Conservation (phyloP, 2,797 vertebrate genomes). For the Acomys russatus region DNA sequence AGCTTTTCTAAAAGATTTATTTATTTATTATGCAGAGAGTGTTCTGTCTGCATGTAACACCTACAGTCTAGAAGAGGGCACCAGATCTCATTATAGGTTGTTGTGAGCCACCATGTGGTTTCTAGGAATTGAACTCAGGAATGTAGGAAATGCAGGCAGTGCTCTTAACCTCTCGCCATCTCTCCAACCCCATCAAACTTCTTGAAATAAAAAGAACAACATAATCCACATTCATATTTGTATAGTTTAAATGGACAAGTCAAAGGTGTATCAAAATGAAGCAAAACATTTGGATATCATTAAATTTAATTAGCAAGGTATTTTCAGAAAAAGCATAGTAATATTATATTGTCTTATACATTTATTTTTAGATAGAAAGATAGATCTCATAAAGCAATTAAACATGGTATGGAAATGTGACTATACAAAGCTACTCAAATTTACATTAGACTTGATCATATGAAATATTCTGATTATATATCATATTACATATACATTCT, state of each 20-base stretch:
- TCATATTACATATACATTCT: not conserved
- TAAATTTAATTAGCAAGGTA: not conserved
- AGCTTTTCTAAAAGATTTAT: not conserved
- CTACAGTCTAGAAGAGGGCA: too few relatives aligned
- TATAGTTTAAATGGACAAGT: not conserved
- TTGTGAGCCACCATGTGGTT: too few relatives aligned
- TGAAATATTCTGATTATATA: not conserved
- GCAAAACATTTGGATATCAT: not conserved
- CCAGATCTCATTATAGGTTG: too few relatives aligned
- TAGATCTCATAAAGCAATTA: not conserved
- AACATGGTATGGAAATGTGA: not conserved
- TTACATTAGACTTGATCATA: too few relatives aligned
- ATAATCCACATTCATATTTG: not conserved
- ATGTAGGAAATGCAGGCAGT: too few relatives aligned
- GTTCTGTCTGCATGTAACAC: too few relatives aligned
- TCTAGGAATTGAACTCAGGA: too few relatives aligned
- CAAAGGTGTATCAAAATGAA: not conserved
- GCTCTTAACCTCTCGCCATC: too few relatives aligned
- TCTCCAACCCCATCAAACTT: not conserved
- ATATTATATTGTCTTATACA: not conserved
- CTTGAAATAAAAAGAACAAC: not conserved
- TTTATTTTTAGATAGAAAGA: not conserved
- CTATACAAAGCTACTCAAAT: not conserved
- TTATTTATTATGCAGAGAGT: too few relatives aligned
- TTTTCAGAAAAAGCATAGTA: not conserved